phyloP scores from a whole-genome alignment of 1,140 invertebrate species.

The Diorhabda elongata region DNA sequence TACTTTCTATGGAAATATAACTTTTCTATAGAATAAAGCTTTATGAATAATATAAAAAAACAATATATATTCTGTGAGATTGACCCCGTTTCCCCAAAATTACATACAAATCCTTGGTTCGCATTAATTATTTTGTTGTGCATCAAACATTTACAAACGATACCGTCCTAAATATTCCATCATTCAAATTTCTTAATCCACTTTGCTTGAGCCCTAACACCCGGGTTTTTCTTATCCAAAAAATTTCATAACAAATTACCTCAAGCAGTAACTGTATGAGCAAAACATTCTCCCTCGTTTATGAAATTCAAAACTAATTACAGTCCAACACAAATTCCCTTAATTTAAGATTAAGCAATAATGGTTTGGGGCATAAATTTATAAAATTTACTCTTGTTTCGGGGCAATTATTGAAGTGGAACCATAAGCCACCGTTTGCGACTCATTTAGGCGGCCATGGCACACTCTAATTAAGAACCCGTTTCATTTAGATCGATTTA shows the following conservation, averaged over 20 bases:
- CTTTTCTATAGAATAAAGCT: no score
- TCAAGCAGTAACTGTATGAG: not conserved
- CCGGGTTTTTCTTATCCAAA: not conserved
- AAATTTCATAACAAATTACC: constrained; percentile 3
- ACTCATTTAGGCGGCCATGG: constrained; percentile 1
- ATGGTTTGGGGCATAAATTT: not conserved
- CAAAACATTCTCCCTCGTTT: not conserved
- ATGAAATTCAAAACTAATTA: constrained; percentile 1
- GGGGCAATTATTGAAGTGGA: constrained; percentile 1
- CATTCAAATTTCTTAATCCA: constrained; percentile 2
- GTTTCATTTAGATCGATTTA: constrained; percentile 2
- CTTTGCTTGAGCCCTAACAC: not conserved
- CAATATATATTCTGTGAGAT: no score
- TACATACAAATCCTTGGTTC: not conserved
- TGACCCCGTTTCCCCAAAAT: not conserved
- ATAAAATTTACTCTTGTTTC: constrained; percentile 3
- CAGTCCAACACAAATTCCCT: constrained; percentile 1
- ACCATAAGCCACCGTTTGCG: constrained; percentile 1
- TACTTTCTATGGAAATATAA: no score
- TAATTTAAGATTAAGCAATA: constrained; percentile 1
- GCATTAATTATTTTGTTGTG: not conserved
- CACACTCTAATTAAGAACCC: not conserved
- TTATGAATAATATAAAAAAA: no score
- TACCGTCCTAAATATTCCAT: not conserved
- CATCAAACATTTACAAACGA: constrained; percentile 3